Evolutionary conservation across 2,113 vertebrate species (phyloP).

Genomic region (Eulemur rufifrons): DNA sequence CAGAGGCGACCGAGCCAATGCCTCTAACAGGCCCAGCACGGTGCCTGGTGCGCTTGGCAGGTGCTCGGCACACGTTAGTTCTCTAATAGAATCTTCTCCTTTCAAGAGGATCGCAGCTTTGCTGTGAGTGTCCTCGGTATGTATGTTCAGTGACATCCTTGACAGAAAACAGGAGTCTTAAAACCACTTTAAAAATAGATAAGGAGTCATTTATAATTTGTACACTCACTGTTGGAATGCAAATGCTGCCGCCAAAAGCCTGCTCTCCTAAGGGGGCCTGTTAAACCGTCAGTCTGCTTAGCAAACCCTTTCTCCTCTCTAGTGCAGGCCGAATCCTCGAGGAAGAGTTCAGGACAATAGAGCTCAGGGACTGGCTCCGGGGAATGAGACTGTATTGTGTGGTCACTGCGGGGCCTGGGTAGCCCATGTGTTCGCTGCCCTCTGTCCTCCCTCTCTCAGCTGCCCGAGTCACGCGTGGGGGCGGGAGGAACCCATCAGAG

Average conservation of each 20-base stretch:
- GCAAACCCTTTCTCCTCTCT: slow-evolving; percentile 34
- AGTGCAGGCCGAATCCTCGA: neutral
- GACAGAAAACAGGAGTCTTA: slow-evolving; percentile 49
- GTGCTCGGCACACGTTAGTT: neutral
- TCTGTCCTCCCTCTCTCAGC: too few relatives aligned
- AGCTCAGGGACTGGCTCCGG: neutral
- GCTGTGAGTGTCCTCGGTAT: slow-evolving; percentile 25
- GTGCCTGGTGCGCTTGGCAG: too few relatives aligned
- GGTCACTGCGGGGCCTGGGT: neutral
- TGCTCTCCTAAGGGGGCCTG: slow-evolving; percentile 28
- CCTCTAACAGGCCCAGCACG: too few relatives aligned
- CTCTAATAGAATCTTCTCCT: neutral
- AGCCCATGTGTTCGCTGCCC: neutral
- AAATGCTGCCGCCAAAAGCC: slow-evolving; percentile 46
- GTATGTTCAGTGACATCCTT: slow-evolving; percentile 21
- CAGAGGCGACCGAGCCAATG: too few relatives aligned
- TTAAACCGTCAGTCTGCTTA: slow-evolving; percentile 43
- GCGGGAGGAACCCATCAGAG: neutral
- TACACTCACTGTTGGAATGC: slow-evolving; percentile 55
- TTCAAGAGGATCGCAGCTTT: neutral
- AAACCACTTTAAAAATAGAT: slow-evolving; percentile 62
- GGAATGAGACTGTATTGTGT: neutral
- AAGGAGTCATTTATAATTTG: slow-evolving; percentile 62
- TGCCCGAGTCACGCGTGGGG: neutral
- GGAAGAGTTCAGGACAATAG: neutral